These are phyloP conservation scores for Heliconius hermathena DNA, from an alignment of 1,140 invertebrate genomes.

Conservation along the genomic window DNA sequence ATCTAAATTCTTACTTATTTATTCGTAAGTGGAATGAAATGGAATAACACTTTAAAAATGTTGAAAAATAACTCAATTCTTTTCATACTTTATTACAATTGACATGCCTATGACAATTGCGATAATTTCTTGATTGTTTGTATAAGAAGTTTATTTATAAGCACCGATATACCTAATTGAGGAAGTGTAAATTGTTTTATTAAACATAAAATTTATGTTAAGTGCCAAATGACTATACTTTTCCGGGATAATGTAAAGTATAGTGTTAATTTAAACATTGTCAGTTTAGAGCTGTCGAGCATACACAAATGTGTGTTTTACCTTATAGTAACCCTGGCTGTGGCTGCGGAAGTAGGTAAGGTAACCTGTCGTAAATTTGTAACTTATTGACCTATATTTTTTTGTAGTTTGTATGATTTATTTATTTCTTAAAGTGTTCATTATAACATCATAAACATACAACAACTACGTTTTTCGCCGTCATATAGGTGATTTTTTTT, in stretches of 20 bases:
- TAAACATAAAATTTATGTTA: constrained; percentile 17
- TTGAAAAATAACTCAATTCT: too few relatives aligned
- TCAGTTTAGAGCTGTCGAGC: constrained; percentile 8
- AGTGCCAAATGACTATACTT: constrained; percentile 26
- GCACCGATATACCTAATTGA: neutral
- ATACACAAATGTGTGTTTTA: constrained; percentile 25
- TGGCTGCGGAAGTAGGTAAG: constrained; percentile 32
- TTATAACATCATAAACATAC: neutral
- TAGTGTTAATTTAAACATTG: constrained; percentile 13
- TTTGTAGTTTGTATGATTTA: neutral
- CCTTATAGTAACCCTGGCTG: constrained; percentile 38
- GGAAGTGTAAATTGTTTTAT: neutral
- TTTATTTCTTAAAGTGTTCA: neutral
- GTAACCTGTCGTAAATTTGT: constrained; percentile 30
- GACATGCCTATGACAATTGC: too few relatives aligned
- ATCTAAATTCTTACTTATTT: too few relatives aligned
- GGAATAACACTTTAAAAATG: too few relatives aligned
- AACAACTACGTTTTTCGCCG: neutral
- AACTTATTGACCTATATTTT: neutral
- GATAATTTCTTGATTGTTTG: neutral
- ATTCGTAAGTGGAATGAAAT: too few relatives aligned
- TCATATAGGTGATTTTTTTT: neutral
- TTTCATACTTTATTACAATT: too few relatives aligned
- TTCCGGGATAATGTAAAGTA: constrained; percentile 24
- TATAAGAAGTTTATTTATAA: neutral